Evolutionary conservation across 2,113 vertebrate genomes (phyloP).

Genomic region (Micromys minutus): DNA sequence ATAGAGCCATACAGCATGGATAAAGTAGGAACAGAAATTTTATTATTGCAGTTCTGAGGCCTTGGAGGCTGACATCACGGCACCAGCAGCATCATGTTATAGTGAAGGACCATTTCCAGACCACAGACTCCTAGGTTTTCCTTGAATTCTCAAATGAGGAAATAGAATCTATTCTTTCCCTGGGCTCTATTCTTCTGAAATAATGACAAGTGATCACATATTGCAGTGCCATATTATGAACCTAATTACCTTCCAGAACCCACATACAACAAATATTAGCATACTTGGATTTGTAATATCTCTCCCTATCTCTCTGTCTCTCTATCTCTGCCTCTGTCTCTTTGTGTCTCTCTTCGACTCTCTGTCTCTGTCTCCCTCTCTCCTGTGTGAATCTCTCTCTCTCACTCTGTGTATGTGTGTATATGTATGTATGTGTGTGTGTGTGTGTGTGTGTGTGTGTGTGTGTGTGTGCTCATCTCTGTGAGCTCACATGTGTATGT

Average conservation of each 20-base stretch:
- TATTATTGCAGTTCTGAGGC: not conserved
- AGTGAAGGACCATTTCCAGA: not conserved
- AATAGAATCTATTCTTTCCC: not conserved
- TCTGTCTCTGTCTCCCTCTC: too few relatives aligned
- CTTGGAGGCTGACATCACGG: not conserved
- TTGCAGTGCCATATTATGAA: not conserved
- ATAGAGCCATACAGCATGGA: not conserved
- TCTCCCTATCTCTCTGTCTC: not conserved
- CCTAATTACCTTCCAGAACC: not conserved
- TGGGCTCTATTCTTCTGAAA: not conserved
- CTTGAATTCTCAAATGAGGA: not conserved
- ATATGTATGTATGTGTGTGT: too few relatives aligned
- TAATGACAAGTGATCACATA: not conserved
- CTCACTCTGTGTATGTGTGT: too few relatives aligned
- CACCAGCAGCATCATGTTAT: not conserved
- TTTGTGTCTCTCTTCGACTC: too few relatives aligned
- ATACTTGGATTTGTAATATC: not conserved
- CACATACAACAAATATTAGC: not conserved
- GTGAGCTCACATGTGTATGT: not conserved
- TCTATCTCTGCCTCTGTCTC: too few relatives aligned
- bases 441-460: too few relatives aligned
- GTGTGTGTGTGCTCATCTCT: too few relatives aligned
- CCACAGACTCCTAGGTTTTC: not conserved
- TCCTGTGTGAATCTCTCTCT: too few relatives aligned
- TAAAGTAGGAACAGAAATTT: not conserved